These are phyloP conservation scores for Drosophila aff. DNA, from an alignment of 1,140 invertebrate species.

Conservation along the genomic window DNA sequence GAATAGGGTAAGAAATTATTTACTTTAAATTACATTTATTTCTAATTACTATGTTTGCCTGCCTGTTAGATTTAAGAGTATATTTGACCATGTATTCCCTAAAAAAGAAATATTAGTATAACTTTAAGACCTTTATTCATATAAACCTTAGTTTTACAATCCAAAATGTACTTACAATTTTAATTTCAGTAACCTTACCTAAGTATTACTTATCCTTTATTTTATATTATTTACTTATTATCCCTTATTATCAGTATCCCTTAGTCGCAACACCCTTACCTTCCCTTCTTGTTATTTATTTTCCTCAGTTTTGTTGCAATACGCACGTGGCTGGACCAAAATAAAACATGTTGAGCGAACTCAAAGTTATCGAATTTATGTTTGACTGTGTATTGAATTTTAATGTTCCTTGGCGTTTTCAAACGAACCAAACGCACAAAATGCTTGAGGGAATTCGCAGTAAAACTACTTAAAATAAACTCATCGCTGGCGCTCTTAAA, in stretches of 20 bases:
- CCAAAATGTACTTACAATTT: neutral
- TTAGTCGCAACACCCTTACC: neutral
- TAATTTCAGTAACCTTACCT: no score
- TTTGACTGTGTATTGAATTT: constrained; percentile 79
- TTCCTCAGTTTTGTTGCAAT: constrained; percentile 21
- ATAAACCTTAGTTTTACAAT: neutral
- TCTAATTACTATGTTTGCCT: neutral
- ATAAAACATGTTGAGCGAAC: constrained; percentile 78
- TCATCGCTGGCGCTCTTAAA: constrained; percentile 61
- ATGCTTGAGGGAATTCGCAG: constrained; percentile 63
- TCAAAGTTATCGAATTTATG: constrained; percentile 81
- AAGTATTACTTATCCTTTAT: neutral
- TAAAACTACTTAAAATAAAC: constrained; percentile 81
- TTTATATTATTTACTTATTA: neutral
- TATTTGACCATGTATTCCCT: neutral
- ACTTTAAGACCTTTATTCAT: neutral
- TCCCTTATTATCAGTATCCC: neutral
- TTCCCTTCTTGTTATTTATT: constrained; percentile 7
- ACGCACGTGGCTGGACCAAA: constrained; percentile 67
- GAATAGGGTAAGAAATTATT: neutral
- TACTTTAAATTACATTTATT: neutral
- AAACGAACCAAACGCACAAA: constrained; percentile 54
- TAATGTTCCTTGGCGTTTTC: constrained; percentile 59
- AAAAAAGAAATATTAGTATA: neutral
- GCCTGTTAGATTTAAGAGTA: neutral